These are phyloP conservation scores for Zosterops pallidus DNA, from an alignment of 2,113 vertebrate species.

Conservation along the genomic window DNA sequence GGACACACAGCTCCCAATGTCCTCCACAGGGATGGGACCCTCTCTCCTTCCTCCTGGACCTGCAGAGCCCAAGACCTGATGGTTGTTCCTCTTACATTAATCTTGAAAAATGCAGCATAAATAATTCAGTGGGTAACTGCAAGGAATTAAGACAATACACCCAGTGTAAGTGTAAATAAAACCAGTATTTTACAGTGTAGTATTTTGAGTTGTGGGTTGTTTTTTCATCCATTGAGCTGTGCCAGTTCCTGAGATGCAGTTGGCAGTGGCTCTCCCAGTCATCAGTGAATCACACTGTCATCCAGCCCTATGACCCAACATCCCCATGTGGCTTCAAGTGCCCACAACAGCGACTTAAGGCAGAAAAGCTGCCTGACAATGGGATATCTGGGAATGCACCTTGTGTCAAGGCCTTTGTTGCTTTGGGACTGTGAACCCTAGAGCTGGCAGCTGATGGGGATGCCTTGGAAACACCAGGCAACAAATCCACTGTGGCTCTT, in stretches of 20 bases:
- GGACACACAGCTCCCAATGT: neutral
- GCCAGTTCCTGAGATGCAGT: neutral
- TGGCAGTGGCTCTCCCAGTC: neutral
- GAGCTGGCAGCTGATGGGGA: neutral
- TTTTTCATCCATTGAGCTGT: neutral
- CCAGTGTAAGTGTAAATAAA: neutral
- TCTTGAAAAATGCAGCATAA: neutral
- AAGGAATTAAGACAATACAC: neutral
- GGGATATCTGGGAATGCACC: neutral
- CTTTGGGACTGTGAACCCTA: neutral
- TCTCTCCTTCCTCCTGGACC: neutral
- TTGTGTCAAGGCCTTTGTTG: neutral
- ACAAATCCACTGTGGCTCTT: neutral
- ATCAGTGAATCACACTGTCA: neutral
- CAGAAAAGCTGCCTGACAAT: neutral
- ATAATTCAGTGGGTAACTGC: neutral
- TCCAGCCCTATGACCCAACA: neutral
- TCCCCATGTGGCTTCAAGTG: accelerated
- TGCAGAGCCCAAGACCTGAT: neutral
- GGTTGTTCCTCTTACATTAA: neutral
- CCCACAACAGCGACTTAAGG: accelerated
- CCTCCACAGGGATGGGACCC: accelerated
- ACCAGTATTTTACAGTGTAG: neutral
- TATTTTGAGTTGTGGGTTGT: neutral
- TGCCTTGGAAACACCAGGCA: neutral